Base-by-base conservation (phyloP, 2,797 vertebrate species). In the Coregonus sp. region DNA sequence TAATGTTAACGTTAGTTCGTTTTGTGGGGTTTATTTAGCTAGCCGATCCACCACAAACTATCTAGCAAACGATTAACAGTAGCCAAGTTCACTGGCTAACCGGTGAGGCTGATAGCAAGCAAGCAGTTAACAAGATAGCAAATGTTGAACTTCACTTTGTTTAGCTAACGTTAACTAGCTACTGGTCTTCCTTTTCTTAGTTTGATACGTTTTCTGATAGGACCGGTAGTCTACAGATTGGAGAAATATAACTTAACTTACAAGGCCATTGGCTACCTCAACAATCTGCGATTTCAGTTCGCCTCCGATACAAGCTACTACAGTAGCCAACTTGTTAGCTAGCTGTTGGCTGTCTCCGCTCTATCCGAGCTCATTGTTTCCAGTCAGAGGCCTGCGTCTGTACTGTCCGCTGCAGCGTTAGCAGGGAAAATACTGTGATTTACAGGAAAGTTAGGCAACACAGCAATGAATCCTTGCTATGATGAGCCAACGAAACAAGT, bases 371-470 rank as follows among this genome's bases (percentile, higher is more conserved):
- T 70, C 69, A 88, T 90, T 92, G 90, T 92, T 84, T 90, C 85
- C 86, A 77, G 65, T 72, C 75, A 82, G 84, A 76, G 90, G 92
- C 91, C 92, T 88, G 87, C 33, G 87, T 88, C 84, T 89, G 69
- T n/a, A 50, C 35, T 50, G 35, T 70, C 78, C 82, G 69, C 20
- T 12, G 20, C 20, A 63, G 25, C 59, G 59, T 25, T 12, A 50
- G 12, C 6, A 47, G 67, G 20, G 70, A 20, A 73, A 47, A 47
- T 47, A 47, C 2, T 47, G 40, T 47, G 9, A 47, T 47, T 47
- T 47, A 47, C 47, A 47, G 40, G 9, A 47, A 11, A 47, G 9
- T 12, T 11, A 20, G 69, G 20, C 69, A 70, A 70, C 40, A 50
- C 37, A 50, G n/a, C 47, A 63, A 63, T 63, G 20, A 63, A 25